Base-by-base conservation (phyloP, 2,888 invertebrate species). In the Dryococelus australis region DNA sequence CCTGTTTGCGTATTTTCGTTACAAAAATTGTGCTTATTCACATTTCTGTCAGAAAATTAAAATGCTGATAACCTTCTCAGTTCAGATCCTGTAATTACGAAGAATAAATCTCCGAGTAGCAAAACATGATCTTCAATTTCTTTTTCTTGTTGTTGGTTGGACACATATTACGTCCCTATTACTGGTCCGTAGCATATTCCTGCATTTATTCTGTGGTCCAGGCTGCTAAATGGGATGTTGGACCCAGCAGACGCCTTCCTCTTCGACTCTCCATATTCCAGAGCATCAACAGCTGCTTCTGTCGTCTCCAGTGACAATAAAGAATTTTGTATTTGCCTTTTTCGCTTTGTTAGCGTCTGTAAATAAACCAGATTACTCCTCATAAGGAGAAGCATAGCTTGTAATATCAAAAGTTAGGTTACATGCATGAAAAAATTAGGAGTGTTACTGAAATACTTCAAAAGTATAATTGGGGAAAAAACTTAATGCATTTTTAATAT, bases 11-110 rank as follows among this genome's bases (percentile, higher is more conserved):
- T 87, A 26, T 88, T 89, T 12, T 89, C 89, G 24, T 80, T 86
- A 86, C 90, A 90, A 84, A 91, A 91, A 86, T 89, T 89, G 83
- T 91, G 89, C 43, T 88, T 87, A 24, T 91, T 89, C 27, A 89
- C 88, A 28, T 90, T 87, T 81, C 88, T 89, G 87, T 89, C 90
- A 43, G 90, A 90, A 43, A 89, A 90, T 51, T 90, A 89, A 86
- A 89, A 90, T 5, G 90, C 90, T 10, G 90, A 53, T 79, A 35
- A 35, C 35, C 88, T 86, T 27, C 90, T 89, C 26, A 91, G 87
- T 86, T 90, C 88, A 43, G 88, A 87, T 65, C 89, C 88, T 35
- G 4, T 35, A 35, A 35, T 35, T 28, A 90, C 90, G 86, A 89
- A 90, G 84, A 89, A 90, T 24, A 90, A 81, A 43, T 90, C 88